Base-by-base conservation (phyloP, 2,797 vertebrate species). In the Apogon talboti region DNA sequence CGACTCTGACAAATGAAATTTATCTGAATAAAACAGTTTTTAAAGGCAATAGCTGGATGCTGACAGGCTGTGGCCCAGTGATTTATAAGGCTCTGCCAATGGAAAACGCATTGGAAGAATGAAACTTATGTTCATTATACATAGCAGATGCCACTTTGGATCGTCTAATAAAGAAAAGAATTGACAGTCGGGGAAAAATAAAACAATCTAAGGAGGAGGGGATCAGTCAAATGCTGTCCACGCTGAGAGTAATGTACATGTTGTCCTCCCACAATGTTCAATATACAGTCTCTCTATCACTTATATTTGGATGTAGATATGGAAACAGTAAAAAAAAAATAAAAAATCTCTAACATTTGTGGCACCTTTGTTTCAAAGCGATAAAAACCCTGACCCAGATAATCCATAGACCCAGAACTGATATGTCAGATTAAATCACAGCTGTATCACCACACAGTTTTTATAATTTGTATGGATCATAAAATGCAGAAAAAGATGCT, bases 1-100 rank as follows among this genome's bases (percentile, higher is more conserved):
- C 69, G 85, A 90, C 89, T 88, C 81, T 90, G 92, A 93, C 92
- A 93, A 94, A 94, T 93, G 79, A 92, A 91, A 93, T 92, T 90
- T 93, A 91, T 93, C 83, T 92, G 88, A 94, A 90, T 91, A 92
- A 93, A 93, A 84, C 68, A 66, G 74, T 91, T 93, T 93, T 92
- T 91, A 93, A 88, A 92, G 80, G 88, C 78, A 76, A 75, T 40
- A 72, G 76, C 68, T 74, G 74, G 69, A 77, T 81, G 90, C 78
- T 92, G 93, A 93, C 92, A 93, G 89, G 83, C 91, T 77, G 82
- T 52, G 77, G 71, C 52, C 75, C 78, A 50, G 84, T 94, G 93
- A 94, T 94, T 94, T 94, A 94, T 94, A 91, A 84, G 77, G 81
- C 48, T 63, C 70, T 78, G 78, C 76, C 78, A 79, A 76, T 78